Conservation (phyloP, 2,797 vertebrate species). For the Ara ararauna region DNA sequence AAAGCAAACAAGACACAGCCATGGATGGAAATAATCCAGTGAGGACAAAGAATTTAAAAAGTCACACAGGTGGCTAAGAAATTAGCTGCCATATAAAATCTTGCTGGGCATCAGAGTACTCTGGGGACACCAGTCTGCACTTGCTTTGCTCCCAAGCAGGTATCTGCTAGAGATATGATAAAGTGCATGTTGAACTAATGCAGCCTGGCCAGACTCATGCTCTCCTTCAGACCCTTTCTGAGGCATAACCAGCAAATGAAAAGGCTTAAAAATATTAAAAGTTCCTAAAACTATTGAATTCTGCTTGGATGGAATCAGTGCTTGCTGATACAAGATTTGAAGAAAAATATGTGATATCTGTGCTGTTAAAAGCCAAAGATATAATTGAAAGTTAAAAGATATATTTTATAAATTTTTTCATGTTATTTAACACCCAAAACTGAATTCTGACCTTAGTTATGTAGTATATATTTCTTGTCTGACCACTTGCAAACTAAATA, state of each 20-base stretch:
- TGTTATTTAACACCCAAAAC: neutral
- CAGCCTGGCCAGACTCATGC: neutral
- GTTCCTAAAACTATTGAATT: neutral
- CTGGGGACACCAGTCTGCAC: neutral
- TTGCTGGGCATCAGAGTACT: neutral
- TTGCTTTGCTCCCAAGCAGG: neutral
- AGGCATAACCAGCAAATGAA: neutral
- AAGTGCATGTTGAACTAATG: neutral
- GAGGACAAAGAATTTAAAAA: neutral
- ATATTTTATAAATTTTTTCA: neutral
- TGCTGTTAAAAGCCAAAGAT: neutral
- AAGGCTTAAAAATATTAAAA: neutral
- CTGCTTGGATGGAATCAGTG: neutral
- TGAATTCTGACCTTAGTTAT: neutral
- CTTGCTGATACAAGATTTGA: neutral
- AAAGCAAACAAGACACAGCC: neutral
- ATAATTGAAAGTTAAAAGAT: neutral
- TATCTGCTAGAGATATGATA: neutral
- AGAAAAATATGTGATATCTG: neutral
- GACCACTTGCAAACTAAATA: neutral
- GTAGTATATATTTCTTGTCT: neutral
- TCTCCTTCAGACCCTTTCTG: rapidly evolving
- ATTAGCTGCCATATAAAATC: neutral
- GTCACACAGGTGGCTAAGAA: rapidly evolving
- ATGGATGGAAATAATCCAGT: neutral